These are phyloP conservation scores for Distichodus sexfasciatus DNA, from an alignment of 2,797 vertebrate genomes.

Conservation along the genomic window DNA sequence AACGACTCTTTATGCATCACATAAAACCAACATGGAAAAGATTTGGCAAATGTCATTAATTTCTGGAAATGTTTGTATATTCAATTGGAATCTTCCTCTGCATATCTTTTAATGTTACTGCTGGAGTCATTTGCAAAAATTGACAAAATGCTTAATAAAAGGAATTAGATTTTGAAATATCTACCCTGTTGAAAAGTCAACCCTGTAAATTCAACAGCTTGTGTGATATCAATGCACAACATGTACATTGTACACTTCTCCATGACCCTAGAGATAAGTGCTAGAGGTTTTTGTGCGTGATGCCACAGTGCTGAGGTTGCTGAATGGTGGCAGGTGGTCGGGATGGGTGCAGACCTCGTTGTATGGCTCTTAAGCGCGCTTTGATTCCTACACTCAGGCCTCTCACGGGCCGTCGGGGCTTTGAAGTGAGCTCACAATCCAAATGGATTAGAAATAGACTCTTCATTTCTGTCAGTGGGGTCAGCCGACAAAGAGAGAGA, in stretches of 20 bases:
- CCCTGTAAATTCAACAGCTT: no score
- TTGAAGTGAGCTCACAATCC: conserved; percentile 43
- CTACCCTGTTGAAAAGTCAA: no score
- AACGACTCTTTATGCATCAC: no score
- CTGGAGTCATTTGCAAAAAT: no score
- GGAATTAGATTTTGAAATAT: no score
- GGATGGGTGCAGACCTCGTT: conserved; percentile 1
- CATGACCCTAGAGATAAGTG: neutral
- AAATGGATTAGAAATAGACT: conserved; percentile 37
- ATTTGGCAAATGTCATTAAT: no score
- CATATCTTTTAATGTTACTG: no score
- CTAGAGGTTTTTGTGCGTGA: neutral
- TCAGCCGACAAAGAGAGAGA: neutral
- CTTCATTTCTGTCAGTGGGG: conserved; percentile 31
- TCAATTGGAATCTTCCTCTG: no score
- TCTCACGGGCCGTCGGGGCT: conserved; percentile 24
- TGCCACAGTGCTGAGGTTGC: conserved; percentile 7
- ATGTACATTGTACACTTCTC: neutral
- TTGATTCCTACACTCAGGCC: conserved; percentile 29
- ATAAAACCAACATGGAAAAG: no score
- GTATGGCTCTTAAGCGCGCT: conserved; percentile 23
- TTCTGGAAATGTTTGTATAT: no score
- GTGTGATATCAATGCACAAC: no score
- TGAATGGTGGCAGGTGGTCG: conserved; percentile 30
- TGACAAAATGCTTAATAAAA: no score